Evolutionary conservation across 2,888 invertebrate genomes (phyloP), one percentile per base, ranked within the genome.

Genomic region (Callosobruchus maculatus): DNA sequence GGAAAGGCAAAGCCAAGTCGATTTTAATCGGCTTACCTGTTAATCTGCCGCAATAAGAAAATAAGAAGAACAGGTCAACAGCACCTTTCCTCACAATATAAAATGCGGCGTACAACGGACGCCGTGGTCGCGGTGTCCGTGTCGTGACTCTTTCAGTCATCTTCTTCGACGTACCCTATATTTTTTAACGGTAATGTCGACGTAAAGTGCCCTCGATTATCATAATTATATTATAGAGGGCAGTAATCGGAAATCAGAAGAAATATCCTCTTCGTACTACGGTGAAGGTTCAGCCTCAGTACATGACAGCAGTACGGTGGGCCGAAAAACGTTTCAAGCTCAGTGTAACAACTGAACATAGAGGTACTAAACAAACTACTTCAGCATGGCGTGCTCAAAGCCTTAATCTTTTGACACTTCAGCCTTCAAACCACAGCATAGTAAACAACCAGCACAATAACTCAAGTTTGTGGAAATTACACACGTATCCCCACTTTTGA

Each of bases 1-100:
- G 49, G 13, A 49, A 49, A 13, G 49, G 18, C 49, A 49, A 18
- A 49, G 13, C 49, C 49, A 49, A 49, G 82, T 82, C 83, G 84
- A 84, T 84, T 85, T 85, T 84, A 85, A 85, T 85, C 85, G 84
- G 83, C 85, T 85, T 85, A 85, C 85, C 84, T 84, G 84, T 84
- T 85, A 85, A 85, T 85, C 85, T 84, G 81, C 82, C 80, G 82
- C 83, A 82, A 82, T 82, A 82, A 80, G 18, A 18, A 49, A 82
- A 82, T 82, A 82, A 82, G 82, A 82, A 80, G 18, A 18, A 49
- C 81, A 74, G 85, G 85, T 85, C 85, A 85, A 85, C 83, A 85
- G 83, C 85, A 85, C 82, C 81, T 83, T 78, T 49, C 49, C 18
- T 49, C 49, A 49, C 49, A 49, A 49, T 49, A 49, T 49, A 18